Evolutionary conservation across 2,888 invertebrate genomes (phyloP).

Genomic region (Alviniconcha strummeri): DNA sequence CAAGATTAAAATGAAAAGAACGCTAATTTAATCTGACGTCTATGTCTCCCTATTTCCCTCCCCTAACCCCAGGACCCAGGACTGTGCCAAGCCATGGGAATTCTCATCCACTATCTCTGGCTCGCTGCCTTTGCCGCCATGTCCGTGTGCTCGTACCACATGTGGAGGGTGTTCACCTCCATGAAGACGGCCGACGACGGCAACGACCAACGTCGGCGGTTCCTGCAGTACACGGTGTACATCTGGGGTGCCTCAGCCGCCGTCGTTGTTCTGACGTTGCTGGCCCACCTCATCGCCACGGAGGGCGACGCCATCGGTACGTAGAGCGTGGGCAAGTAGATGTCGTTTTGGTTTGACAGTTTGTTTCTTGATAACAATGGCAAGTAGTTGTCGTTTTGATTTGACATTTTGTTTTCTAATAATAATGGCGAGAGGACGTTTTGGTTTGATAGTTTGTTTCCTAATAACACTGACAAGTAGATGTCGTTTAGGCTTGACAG

Average conservation of each 20-base stretch:
- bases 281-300: slow-evolving; percentile 34
- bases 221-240: slow-evolving; percentile 41
- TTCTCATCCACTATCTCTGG: slow-evolving; percentile 47
- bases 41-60: no score
- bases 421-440: no score
- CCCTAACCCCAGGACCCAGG: slow-evolving; percentile 16
- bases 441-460: no score
- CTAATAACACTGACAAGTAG: no score
- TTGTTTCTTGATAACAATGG: no score
- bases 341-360: no score
- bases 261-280: slow-evolving; percentile 35
- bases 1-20: no score
- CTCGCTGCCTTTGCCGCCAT: slow-evolving; percentile 45
- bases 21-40: no score
- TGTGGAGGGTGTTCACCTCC: slow-evolving; percentile 45
- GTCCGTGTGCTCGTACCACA: slow-evolving; percentile 47
- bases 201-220: slow-evolving; percentile 29
- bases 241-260: slow-evolving; percentile 40
- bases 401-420: no score
- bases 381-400: no score
- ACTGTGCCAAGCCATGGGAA: slow-evolving; percentile 40
- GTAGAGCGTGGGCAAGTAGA: background rate
- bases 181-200: slow-evolving; percentile 20
- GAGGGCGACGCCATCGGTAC: slow-evolving; percentile 37
- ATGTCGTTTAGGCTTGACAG: no score